phyloP scores from a whole-genome alignment of 2,888 invertebrate genomes.

The Spisula solida region DNA sequence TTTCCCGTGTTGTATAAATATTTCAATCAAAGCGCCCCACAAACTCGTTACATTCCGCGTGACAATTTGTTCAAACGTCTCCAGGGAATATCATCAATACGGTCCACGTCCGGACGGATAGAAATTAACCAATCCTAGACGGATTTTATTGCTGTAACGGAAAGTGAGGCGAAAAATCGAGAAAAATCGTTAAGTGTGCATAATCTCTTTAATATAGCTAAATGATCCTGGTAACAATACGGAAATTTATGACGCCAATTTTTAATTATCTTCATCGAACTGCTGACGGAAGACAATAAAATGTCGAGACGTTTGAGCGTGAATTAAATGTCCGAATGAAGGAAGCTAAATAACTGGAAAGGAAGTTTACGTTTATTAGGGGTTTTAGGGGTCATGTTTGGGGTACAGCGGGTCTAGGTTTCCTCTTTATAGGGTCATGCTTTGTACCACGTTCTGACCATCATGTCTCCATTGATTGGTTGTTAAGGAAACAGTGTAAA shows the following conservation, averaged over 20 bases:
- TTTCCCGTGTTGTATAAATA: constrained; percentile 30
- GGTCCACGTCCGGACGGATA: background rate
- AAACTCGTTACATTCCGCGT: constrained; percentile 2
- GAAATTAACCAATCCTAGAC: constrained; percentile 33
- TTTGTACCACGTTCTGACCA: background rate
- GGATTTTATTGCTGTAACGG: constrained; percentile 39
- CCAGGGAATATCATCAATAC: constrained; percentile 23
- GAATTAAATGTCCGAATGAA: background rate
- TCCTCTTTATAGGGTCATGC: background rate
- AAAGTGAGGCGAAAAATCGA: constrained; percentile 49
- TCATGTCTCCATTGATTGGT: background rate
- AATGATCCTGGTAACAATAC: constrained; percentile 52
- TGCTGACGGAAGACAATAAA: constrained; percentile 9
- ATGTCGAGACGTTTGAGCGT: background rate
- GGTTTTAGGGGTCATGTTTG: background rate
- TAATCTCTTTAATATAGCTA: constrained; percentile 37
- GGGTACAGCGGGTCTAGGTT: background rate
- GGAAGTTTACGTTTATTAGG: constrained; percentile 20
- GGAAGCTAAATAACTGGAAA: background rate
- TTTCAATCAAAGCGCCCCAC: constrained; percentile 18
- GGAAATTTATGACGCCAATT: constrained; percentile 57
- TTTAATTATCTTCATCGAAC: constrained; percentile 50
- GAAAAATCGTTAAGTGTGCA: constrained; percentile 35
- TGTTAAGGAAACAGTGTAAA: background rate
- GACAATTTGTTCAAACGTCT: constrained; percentile 53